Conservation (phyloP, 1,140 invertebrate genomes). For the Lucilia cuprina region DNA sequence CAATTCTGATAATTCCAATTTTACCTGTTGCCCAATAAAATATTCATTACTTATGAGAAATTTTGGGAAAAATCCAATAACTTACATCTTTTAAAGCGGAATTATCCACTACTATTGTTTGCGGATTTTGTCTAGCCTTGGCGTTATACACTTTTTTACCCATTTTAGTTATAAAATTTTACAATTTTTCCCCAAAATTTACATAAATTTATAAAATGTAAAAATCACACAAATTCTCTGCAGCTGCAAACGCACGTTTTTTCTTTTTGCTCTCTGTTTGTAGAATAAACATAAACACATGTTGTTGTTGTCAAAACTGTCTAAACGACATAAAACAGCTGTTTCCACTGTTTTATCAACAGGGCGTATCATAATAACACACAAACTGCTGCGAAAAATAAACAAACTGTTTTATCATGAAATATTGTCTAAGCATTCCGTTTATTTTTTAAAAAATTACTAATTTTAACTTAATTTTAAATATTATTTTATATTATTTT, state of each 20-base stretch:
- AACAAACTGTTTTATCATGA: too few species aligned
- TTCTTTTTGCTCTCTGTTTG: too few species aligned
- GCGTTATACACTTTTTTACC: slow-evolving; percentile 77
- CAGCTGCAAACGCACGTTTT: too few species aligned
- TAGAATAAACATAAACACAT: too few species aligned
- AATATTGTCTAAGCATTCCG: too few species aligned
- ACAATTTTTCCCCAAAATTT: neutral
- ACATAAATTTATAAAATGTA: neutral
- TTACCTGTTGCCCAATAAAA: neutral
- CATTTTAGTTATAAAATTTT: slow-evolving; percentile 59
- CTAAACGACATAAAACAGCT: too few species aligned
- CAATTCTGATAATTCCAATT: slow-evolving; percentile 40
- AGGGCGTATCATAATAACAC: too few species aligned
- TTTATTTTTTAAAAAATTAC: too few species aligned
- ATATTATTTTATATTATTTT: neutral
- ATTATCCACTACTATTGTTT: slow-evolving; percentile 77
- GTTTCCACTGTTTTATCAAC: too few species aligned
- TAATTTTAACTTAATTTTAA: neutral
- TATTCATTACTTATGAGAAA: neutral
- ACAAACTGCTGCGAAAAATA: too few species aligned
- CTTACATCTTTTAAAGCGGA: slow-evolving; percentile 73
- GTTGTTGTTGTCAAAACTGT: too few species aligned
- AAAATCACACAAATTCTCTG: too few species aligned
- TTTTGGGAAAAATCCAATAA: neutral
- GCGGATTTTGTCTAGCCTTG: slow-evolving; percentile 74